phyloP scores from a whole-genome alignment of 2,113 vertebrate genomes.

The Serilophus lunatus region DNA sequence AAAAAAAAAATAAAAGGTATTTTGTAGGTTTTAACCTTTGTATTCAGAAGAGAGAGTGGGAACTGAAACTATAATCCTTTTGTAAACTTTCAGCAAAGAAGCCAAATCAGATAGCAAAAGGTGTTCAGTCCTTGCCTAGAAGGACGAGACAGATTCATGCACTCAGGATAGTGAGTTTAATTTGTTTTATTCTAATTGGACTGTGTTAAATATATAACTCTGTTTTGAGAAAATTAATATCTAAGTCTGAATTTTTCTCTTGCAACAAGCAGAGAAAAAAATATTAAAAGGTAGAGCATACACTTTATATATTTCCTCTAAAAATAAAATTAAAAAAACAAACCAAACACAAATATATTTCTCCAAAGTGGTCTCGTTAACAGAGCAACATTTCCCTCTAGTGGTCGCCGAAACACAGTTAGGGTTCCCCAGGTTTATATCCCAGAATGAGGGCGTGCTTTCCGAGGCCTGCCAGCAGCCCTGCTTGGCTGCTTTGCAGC shows the following conservation, averaged over 20 bases:
- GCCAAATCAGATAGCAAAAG: neutral
- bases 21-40: neutral
- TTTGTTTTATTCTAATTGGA: neutral
- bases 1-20: neutral
- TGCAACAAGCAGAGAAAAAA: neutral
- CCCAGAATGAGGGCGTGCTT: fast-evolving
- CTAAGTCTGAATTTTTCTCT: neutral
- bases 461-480: fast-evolving
- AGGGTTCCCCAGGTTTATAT: fast-evolving
- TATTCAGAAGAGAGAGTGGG: neutral
- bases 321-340: neutral
- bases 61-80: neutral
- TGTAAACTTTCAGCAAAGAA: neutral
- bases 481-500: neutral
- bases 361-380: neutral
- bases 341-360: no score
- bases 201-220: neutral
- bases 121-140: neutral
- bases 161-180: neutral
- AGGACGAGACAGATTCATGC: neutral
- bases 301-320: neutral
- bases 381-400: conserved; percentile 79
- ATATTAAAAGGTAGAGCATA: neutral
- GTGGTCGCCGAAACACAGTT: neutral
- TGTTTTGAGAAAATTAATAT: neutral